These are phyloP conservation scores for Scopus umbretta DNA, from an alignment of 2,113 vertebrate species.

Conservation along the genomic window DNA sequence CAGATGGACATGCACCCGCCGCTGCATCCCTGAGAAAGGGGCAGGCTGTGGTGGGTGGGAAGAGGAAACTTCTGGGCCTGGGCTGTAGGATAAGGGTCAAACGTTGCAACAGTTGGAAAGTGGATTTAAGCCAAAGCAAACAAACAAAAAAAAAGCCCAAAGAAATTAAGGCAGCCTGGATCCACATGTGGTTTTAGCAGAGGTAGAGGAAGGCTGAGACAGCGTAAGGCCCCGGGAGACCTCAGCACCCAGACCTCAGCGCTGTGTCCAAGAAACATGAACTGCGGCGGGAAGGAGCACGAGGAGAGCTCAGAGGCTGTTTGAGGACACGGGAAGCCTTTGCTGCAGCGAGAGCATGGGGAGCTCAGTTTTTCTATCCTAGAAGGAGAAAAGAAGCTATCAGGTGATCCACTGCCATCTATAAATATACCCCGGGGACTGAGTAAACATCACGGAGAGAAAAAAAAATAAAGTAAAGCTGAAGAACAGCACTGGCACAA, in stretches of 20 bases:
- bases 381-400: constrained; percentile 9
- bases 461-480: background rate
- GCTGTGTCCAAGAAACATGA: background rate
- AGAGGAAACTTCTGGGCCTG: background rate
- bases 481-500: background rate
- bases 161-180: background rate
- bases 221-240: background rate
- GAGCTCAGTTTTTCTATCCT: background rate
- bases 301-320: background rate
- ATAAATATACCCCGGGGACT: constrained; percentile 11
- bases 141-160: background rate
- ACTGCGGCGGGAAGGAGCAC: background rate
- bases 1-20: accelerated
- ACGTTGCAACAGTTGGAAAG: background rate
- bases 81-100: background rate
- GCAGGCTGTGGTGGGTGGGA: background rate
- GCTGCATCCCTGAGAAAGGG: background rate
- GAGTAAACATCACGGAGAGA: constrained; percentile 10
- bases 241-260: background rate
- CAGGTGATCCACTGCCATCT: background rate
- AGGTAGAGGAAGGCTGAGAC: background rate
- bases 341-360: accelerated
- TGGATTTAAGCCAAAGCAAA: background rate
- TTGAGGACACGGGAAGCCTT: background rate
- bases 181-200: accelerated